A percentile compares a stretch with the other conserved stretches of the same genome.
phyloP scores from a whole-genome alignment of 2,888 invertebrate genomes.

The Lepidocyrtoides sp. region DNA sequence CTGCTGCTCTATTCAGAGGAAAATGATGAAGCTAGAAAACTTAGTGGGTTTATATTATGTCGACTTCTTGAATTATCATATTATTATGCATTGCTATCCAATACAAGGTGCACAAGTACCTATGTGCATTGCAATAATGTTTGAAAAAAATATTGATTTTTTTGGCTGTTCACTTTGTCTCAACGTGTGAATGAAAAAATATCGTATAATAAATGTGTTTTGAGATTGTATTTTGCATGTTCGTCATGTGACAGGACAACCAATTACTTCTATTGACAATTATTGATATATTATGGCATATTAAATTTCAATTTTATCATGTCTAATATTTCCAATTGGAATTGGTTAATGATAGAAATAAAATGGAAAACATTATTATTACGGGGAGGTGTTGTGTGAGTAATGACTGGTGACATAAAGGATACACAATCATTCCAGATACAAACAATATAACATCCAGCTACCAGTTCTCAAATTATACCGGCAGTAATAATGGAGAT shows the following conservation, averaged over 20 bases:
- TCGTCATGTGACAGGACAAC: constrained; percentile 2
- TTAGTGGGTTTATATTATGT: not conserved
- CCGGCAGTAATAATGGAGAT: constrained; percentile 2
- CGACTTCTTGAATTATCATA: too few species aligned
- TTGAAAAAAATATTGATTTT: too few species aligned
- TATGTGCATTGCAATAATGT: too few species aligned
- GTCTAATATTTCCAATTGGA: not conserved
- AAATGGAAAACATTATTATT: not conserved
- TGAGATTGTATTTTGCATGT: not conserved
- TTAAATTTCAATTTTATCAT: not conserved
- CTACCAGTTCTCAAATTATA: not conserved
- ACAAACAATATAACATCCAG: not conserved
- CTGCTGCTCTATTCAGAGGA: not conserved
- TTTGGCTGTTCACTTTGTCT: too few species aligned
- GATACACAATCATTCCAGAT: not conserved
- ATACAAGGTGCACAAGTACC: too few species aligned
- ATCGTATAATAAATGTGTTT: not conserved
- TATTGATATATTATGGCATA: constrained; percentile 12
- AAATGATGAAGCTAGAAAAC: not conserved
- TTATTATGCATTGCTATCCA: too few species aligned
- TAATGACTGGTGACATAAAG: constrained; percentile 63
- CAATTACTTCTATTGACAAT: constrained; percentile 10
- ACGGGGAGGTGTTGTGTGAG: constrained; percentile 21
- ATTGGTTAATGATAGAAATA: not conserved
- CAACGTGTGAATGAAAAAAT: too few species aligned